Evolutionary conservation across 2,113 vertebrate species (phyloP), one percentile per base, ranked within the genome.

Genomic region (Limanda limanda): DNA sequence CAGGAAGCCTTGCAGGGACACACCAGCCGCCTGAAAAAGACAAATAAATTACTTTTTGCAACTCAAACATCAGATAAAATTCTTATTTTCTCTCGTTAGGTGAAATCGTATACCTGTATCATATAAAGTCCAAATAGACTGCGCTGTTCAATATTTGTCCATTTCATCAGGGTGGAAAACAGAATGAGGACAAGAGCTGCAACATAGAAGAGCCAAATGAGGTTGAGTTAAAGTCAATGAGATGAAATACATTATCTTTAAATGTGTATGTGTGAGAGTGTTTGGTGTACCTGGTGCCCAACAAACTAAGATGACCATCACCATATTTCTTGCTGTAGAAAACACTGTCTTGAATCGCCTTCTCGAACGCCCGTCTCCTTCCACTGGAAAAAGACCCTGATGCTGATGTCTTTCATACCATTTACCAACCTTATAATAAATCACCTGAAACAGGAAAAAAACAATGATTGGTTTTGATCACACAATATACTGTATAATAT

Each of bases 1-100:
- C 76, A 95, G 88, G 68, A 95, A 94, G 0, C 96, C 96, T 52
- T 96, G 95, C 5, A 96, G 92, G 18, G 96, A 95, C 71, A 94
- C 42, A 0, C 78, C 81, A 70, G 86, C 71, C 0, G 93, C 95
- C 95, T 96, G 89, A 21, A 56, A 54, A 15, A 45, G 54, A 76
- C 17, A 65, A 40, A 52, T 59, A 25, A 63, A 63, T 4, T 10
- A 35, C 10, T 21, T 37, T 21, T 12, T 21, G 18, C 12, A 71
- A 42, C 24, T 54, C 25, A 59, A 23, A 62, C 57, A 35, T 4
- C 13, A 31, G 14, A 64, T 37, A 1, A 23, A 21, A 35, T 68
- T 54, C 12, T 2, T 4, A 9, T 17, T 56, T 24, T 24, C 18
- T 67, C 0, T 17, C 35, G 2, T 42, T 14, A 27, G 3, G 12